Conservation (phyloP, 2,113 vertebrate genomes). For the Zootoca vivipara region DNA sequence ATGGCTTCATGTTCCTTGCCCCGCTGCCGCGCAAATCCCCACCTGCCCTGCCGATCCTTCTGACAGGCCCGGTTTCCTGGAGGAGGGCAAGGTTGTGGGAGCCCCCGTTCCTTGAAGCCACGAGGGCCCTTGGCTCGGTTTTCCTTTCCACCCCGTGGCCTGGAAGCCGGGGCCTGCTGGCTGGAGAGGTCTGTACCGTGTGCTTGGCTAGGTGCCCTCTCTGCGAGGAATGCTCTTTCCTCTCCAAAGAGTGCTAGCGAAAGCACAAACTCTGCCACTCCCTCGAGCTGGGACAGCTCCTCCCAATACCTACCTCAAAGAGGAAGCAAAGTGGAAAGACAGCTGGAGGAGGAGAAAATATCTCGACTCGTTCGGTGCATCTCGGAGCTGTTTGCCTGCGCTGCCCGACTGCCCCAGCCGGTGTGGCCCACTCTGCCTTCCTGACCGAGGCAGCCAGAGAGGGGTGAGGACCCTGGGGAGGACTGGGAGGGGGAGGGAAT, state of each 20-base stretch:
- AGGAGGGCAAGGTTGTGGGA: neutral
- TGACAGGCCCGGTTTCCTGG: neutral
- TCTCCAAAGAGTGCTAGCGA: neutral
- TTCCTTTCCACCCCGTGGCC: neutral
- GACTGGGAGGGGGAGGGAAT: neutral
- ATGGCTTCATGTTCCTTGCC: neutral
- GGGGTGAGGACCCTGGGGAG: neutral
- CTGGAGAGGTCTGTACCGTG: neutral
- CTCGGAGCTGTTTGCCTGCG: neutral
- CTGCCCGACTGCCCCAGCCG: too few relatives aligned
- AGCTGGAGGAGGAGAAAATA: neutral
- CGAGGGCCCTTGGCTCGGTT: neutral
- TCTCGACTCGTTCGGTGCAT: rapidly evolving
- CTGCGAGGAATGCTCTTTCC: neutral
- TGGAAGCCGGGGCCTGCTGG: neutral
- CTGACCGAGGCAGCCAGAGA: neutral
- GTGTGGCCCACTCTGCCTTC: neutral
- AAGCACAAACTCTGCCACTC: neutral
- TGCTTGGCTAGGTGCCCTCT: neutral
- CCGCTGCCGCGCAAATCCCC: neutral
- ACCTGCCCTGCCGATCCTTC: neutral
- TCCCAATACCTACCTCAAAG: neutral
- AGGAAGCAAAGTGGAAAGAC: neutral
- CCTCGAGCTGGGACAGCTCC: neutral
- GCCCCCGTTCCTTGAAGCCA: neutral